These are phyloP conservation scores for Anthrax anthrax DNA, from an alignment of 2,888 invertebrate genomes.

Conservation along the genomic window DNA sequence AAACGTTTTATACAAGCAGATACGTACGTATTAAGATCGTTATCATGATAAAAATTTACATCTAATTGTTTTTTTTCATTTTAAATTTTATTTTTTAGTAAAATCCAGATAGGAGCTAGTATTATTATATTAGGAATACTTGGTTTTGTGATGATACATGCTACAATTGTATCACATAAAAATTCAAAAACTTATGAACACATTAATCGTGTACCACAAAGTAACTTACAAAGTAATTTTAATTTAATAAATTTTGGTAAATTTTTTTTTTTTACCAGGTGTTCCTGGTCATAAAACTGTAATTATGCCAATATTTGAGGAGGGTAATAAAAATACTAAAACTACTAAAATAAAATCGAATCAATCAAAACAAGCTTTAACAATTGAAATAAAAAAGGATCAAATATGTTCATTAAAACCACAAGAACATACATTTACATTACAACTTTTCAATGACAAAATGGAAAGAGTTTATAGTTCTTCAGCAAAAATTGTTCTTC, in stretches of 20 bases:
- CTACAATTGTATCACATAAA: not conserved
- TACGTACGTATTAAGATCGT: not conserved
- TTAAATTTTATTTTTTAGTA: not conserved
- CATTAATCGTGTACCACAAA: no score
- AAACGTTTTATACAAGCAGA: not conserved
- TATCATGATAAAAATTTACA: not conserved
- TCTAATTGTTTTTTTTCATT: not conserved
- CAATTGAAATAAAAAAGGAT: not conserved
- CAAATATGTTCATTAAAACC: not conserved
- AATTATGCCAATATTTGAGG: no score
- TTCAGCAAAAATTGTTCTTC: not conserved
- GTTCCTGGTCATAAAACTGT: not conserved
- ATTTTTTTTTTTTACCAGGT: not conserved
- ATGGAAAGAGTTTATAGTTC: not conserved
- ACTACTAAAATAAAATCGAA: no score
- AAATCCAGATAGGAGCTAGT: not conserved
- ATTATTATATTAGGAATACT: not conserved
- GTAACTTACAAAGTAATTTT: no score
- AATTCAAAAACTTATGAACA: no score
- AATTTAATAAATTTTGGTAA: not conserved
- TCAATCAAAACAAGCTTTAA: no score
- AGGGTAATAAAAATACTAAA: not conserved
- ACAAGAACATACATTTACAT: not conserved
- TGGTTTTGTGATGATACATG: not conserved
- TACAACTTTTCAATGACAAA: not conserved